Conservation (phyloP, 2,888 invertebrate genomes). For the Linyphia triangularis region DNA sequence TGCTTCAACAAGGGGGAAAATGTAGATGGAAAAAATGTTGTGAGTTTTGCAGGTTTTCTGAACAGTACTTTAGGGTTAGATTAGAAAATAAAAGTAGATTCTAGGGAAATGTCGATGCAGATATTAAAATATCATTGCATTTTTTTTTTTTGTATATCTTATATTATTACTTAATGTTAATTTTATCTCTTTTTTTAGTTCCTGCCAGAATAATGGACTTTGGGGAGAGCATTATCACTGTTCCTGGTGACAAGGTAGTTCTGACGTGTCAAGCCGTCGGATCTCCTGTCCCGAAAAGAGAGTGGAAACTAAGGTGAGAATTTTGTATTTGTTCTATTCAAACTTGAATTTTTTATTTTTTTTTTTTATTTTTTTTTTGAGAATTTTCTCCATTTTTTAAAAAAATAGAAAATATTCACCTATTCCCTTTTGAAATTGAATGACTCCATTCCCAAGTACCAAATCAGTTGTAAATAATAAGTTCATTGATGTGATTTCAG, state of each 20-base stretch:
- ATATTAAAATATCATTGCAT: too few relatives aligned
- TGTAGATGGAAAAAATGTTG: too few relatives aligned
- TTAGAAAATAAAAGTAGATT: too few relatives aligned
- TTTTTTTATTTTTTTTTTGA: not conserved
- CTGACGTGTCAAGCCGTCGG: constrained; percentile 76
- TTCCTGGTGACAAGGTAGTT: constrained; percentile 72
- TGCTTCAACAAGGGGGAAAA: too few relatives aligned
- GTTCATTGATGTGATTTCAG: too few relatives aligned
- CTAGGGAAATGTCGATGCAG: too few relatives aligned
- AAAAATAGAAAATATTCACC: not conserved
- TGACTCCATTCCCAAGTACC: too few relatives aligned
- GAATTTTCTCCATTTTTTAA: not conserved
- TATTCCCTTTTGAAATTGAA: not conserved
- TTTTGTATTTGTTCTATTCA: not conserved
- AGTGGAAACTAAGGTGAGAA: constrained; percentile 76
- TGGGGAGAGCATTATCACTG: constrained; percentile 68
- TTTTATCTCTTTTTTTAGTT: constrained; percentile 58
- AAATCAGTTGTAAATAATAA: too few relatives aligned
- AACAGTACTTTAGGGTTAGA: too few relatives aligned
- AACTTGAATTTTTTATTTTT: not conserved
- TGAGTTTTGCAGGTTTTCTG: too few relatives aligned
- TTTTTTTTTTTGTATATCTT: too few relatives aligned
- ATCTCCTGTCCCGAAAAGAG: constrained; percentile 75
- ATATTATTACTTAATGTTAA: too few relatives aligned
- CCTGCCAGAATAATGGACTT: constrained; percentile 75